Conservation (phyloP, 2,797 vertebrate genomes). For the Oceanodroma leucorhoa region DNA sequence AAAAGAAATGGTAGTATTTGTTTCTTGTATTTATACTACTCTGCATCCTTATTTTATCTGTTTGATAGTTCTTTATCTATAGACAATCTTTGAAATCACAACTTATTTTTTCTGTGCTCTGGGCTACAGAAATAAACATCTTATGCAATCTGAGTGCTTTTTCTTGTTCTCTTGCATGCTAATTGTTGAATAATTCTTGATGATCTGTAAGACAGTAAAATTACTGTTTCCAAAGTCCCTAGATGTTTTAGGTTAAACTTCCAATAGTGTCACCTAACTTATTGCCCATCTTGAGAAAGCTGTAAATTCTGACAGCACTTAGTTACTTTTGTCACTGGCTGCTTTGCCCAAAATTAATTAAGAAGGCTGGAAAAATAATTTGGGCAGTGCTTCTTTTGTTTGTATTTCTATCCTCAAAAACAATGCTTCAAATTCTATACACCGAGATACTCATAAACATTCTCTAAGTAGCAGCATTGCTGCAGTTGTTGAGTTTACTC, state of each 20-base stretch:
- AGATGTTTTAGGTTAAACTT: not conserved
- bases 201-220: not conserved
- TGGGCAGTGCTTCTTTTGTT: not conserved
- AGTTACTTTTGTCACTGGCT: not conserved
- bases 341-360: not conserved
- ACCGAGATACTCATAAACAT: not conserved
- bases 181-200: not conserved
- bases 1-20: not conserved
- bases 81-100: not conserved
- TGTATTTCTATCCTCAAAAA: not conserved
- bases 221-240: not conserved
- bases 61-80: not conserved
- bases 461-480: not conserved
- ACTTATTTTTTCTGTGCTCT: not conserved
- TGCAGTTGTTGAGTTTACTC: not conserved
- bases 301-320: not conserved
- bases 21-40: not conserved
- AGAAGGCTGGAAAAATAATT: not conserved
- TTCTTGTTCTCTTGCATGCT: not conserved
- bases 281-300: not conserved
- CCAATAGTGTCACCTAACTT: not conserved
- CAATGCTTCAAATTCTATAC: not conserved
- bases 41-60: not conserved
- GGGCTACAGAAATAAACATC: not conserved
- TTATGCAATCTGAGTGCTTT: not conserved